Conservation (phyloP, 2,888 invertebrate genomes). For the Polymixis flavicincta region DNA sequence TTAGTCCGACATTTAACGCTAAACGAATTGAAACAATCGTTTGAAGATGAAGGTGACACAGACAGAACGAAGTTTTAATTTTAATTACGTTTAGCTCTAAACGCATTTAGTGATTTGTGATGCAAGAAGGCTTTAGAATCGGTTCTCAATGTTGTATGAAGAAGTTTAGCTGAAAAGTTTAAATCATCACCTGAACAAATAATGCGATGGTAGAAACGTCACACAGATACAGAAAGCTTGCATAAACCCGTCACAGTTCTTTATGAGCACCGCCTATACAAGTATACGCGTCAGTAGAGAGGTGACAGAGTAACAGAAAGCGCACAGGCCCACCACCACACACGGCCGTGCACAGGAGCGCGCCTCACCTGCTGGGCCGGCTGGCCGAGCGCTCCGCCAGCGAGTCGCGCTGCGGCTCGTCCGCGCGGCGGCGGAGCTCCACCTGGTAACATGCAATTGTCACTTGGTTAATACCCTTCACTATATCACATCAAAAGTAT, state of each 20-base stretch:
- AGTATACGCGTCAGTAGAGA: conserved; percentile 21
- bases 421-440: conserved; percentile 72
- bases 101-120: background rate
- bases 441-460: conserved; percentile 65
- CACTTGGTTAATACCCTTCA: background rate
- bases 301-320: conserved; percentile 19
- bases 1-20: background rate
- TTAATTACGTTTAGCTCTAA: background rate
- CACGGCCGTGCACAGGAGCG: background rate
- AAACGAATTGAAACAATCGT: background rate
- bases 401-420: conserved; percentile 82
- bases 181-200: background rate
- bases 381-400: conserved; percentile 78
- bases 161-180: too few relatives aligned
- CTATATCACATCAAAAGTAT: background rate
- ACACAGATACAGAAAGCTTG: background rate
- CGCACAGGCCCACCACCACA: conserved; percentile 46
- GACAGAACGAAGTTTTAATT: background rate
- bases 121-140: too few relatives aligned
- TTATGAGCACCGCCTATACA: too few relatives aligned
- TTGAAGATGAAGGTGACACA: background rate
- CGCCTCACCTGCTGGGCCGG: conserved; percentile 85
- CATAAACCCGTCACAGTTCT: too few relatives aligned
- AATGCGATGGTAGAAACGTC: background rate
- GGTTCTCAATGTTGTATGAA: too few relatives aligned